Conservation (phyloP, 2,797 vertebrate genomes). For the Zenarchopterus dispar region DNA sequence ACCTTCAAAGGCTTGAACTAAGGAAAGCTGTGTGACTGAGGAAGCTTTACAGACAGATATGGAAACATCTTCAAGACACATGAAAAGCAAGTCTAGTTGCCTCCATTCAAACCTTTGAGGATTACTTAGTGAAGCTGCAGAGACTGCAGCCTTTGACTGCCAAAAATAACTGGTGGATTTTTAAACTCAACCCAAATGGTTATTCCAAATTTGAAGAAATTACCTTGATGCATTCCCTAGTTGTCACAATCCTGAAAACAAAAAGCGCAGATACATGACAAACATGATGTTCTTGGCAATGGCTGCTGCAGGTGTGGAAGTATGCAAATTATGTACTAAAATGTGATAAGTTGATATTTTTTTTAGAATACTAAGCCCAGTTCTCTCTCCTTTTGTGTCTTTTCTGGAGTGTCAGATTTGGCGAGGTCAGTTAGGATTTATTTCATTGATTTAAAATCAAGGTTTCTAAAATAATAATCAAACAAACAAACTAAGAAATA, state of each 20-base stretch:
- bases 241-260: not conserved
- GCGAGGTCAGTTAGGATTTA: not conserved
- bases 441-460: constrained; percentile 11
- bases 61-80: too few relatives aligned
- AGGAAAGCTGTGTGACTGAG: too few relatives aligned
- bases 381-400: not conserved
- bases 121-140: too few relatives aligned
- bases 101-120: too few relatives aligned
- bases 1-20: too few relatives aligned
- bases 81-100: too few relatives aligned
- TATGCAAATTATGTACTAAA: not conserved
- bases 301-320: not conserved
- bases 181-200: not conserved
- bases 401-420: not conserved
- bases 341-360: not conserved
- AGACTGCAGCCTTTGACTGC: too few relatives aligned
- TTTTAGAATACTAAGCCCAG: not conserved
- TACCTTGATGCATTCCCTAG: not conserved
- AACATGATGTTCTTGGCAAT: not conserved
- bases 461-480: not conserved
- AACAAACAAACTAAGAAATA: too few relatives aligned
- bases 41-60: too few relatives aligned
- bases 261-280: not conserved
- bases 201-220: not conserved
- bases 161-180: too few relatives aligned